Base-by-base conservation (phyloP, 2,888 invertebrate genomes). In the Gibbula magus region DNA sequence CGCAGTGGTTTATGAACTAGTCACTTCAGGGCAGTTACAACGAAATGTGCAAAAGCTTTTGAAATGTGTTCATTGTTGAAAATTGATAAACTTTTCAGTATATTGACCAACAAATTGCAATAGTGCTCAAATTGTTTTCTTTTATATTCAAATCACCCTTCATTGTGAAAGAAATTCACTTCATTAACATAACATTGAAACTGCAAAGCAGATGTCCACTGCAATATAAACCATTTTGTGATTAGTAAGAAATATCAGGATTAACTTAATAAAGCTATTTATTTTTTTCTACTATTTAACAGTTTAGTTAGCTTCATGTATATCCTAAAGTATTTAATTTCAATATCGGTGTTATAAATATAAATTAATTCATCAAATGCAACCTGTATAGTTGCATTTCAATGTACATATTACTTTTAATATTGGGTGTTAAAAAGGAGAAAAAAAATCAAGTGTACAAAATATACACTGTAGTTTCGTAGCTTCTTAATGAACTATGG, bases 211-310 rank as follows among this genome's bases (percentile, higher is more conserved):
- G 25, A 56, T 56, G 20, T 45, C 25, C 22, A 20, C 56, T 56
- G 20, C 56, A 56, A 22, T 13, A 25, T 20, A 25, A 25, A 25
- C 56, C 56, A 56, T 56, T 56, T 20, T 56, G 20, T 22, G 25
- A 56, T 56, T 56, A 22, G 56, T 56, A 22, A 20, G 7, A 45
- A 45, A 45, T 45, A 45, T 45, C 45, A 45, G 45, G 45, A 45
- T 39, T 70, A 39, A 70, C 70, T 70, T 56, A 67, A 70, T n/a
- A 70, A 39, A 70, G 70, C 35, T 70, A 70, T 70, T 70, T 70
- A 70, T 70, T 70, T 70, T 70, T 70, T 29, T 61, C 61, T 29
- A 29, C 70, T 70, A 70, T 70, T 70, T 70, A 70, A 70, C 32
- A 16, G n/a, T 35, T 22, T 70, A 70, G 70, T 20, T 70, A 70